These are phyloP conservation scores for Barypeithes pellucidus DNA, from an alignment of 2,888 invertebrate species.

Conservation along the genomic window DNA sequence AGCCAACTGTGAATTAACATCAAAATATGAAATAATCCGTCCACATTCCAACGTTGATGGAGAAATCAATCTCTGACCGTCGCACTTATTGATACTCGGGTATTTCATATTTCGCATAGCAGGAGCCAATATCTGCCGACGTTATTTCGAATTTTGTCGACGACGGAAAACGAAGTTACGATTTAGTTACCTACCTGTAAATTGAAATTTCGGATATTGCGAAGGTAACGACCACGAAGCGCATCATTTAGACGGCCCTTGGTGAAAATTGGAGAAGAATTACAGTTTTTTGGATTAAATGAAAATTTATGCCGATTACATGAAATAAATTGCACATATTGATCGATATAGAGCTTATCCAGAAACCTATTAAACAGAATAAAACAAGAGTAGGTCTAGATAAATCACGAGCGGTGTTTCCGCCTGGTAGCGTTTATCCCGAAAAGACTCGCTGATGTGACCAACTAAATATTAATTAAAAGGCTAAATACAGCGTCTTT, in stretches of 20 bases:
- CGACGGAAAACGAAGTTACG: constrained; percentile 36
- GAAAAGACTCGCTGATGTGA: no score
- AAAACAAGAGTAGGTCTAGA: no score
- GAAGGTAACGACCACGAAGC: constrained; percentile 35
- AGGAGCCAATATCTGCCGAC: constrained; percentile 18
- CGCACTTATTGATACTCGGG: no score
- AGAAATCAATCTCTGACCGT: constrained; percentile 21
- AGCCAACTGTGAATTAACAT: no score
- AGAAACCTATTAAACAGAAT: no score
- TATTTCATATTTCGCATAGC: constrained; percentile 13
- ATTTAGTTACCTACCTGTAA: constrained; percentile 44
- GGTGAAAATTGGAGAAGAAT: constrained; percentile 40
- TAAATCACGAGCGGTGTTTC: no score
- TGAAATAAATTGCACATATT: background rate
- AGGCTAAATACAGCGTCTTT: no score
- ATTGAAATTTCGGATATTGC: constrained; percentile 45
- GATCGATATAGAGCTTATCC: no score
- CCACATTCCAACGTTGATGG: constrained; percentile 1
- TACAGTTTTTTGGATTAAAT: constrained; percentile 8
- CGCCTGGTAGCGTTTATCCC: no score
- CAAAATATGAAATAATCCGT: background rate
- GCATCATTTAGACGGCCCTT: constrained; percentile 13
- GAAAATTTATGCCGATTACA: background rate
- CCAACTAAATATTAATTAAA: no score
- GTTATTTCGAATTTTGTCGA: constrained; percentile 16